These are phyloP conservation scores for Crotalus horridus DNA, from an alignment of 2,113 vertebrate species.

Conservation along the genomic window DNA sequence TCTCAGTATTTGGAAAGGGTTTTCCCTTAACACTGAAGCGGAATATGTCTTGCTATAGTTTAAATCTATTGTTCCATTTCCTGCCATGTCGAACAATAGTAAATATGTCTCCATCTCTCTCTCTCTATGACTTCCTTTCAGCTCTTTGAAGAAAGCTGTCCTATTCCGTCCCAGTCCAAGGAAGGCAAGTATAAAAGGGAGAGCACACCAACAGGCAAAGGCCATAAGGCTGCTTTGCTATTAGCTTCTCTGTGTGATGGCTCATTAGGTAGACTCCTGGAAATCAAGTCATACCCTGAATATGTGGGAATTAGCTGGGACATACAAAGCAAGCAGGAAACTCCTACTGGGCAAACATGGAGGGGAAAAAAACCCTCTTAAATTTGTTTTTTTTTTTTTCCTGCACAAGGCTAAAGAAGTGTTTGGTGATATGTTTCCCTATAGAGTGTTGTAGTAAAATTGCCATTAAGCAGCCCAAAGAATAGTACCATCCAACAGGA, in stretches of 20 bases:
- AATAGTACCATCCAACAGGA: slow-evolving; percentile 13
- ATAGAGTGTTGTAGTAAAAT: slow-evolving; percentile 26
- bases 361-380: slow-evolving; percentile 47
- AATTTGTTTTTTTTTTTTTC: slow-evolving; percentile 12
- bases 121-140: background rate
- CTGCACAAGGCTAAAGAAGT: slow-evolving; percentile 16
- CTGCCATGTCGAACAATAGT: background rate
- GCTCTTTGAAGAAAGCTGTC: background rate
- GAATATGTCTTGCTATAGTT: background rate
- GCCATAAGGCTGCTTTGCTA: background rate
- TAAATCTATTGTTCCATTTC: background rate
- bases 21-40: background rate
- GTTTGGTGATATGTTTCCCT: slow-evolving; percentile 14
- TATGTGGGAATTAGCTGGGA: slow-evolving; percentile 23
- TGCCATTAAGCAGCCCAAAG: slow-evolving; percentile 37
- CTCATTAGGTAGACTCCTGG: slow-evolving; percentile 55
- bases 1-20: background rate
- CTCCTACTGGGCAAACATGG: slow-evolving; percentile 46
- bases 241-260: slow-evolving; percentile 41
- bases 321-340: slow-evolving; percentile 56
- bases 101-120: background rate
- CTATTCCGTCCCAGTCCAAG: background rate
- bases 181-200: slow-evolving; percentile 5
- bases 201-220: slow-evolving; percentile 1
- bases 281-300: slow-evolving; percentile 44